Base-by-base conservation (phyloP, 2,888 invertebrate genomes). In the Habroteleia sp. region DNA sequence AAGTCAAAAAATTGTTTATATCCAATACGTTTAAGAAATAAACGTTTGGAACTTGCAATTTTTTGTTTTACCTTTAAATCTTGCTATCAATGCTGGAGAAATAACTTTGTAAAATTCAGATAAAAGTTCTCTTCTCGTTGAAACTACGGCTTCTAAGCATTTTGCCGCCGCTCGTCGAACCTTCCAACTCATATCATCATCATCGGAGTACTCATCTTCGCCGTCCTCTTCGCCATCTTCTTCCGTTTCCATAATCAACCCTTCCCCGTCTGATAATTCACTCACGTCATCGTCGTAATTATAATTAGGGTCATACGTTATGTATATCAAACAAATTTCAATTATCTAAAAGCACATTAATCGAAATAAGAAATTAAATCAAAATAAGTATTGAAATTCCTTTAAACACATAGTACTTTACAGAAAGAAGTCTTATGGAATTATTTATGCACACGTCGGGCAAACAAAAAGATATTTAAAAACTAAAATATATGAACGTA, bases 171-270 rank as follows among this genome's bases (percentile, higher is more conserved):
- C 96, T 33, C 99, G 92, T 27, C 99, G 91, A 5, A 96, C 96
- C 91, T 99, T 98, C 99, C 99, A 99, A 72, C 97, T 97, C 96
- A 99, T 97, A 87, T 99, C 99, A 87, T 99, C 99, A 88, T 99
- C 99, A 89, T 99, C 99, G 41, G 98, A 98, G 88, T 99, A 99
- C 84, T 98, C 98, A 77, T 93, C 93, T 16, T 95, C 96, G 39
- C 94, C 95, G 46, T 93, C 93, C 73, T 93, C 93, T 17, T 93
- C 93, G 1, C 90, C 91, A 54, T 92, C 92, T 73, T 92, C 92
- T 71, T 91, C 90, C 0, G 92, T 93, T 72, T 94, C 96, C 84
- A 93, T 94, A 27, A 92, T 91, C 3, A 92, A 92, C 48, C 89
- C 91, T 35, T 92, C 92, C 71, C 93, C 93, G 80, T 94, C 94